Evolutionary conservation across 1,140 invertebrate genomes (phyloP).

Genomic region (Rhyzopertha dominica): DNA sequence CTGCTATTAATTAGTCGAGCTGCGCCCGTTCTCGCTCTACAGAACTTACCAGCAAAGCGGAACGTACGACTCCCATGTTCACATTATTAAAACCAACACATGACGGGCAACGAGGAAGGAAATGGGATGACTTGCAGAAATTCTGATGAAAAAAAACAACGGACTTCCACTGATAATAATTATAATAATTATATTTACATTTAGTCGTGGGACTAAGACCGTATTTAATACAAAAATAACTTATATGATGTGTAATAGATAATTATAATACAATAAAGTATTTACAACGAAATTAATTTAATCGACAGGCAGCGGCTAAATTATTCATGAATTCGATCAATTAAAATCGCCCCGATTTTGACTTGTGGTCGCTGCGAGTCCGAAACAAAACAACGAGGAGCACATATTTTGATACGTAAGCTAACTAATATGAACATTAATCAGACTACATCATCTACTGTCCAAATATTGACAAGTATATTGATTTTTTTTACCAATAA

Average conservation of each 20-base stretch:
- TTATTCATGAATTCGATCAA: conserved; percentile 18
- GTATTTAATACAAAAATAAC: conserved; percentile 46
- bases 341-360: too few relatives aligned
- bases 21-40: too few relatives aligned
- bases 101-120: too few relatives aligned
- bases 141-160: conserved; percentile 29
- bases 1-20: too few relatives aligned
- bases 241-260: conserved; percentile 43
- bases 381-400: conserved; percentile 18
- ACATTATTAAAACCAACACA: too few relatives aligned
- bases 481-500: too few relatives aligned
- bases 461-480: conserved; percentile 36
- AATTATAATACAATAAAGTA: conserved; percentile 45
- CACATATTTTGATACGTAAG: conserved; percentile 30
- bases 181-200: conserved; percentile 44
- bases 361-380: conserved; percentile 9
- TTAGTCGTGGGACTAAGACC: conserved; percentile 42
- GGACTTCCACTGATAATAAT: conserved; percentile 41
- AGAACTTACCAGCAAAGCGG: too few relatives aligned
- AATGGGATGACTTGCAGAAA: too few relatives aligned
- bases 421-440: conserved; percentile 37
- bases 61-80: too few relatives aligned
- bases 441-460: conserved; percentile 33
- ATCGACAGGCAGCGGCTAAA: conserved; percentile 20
- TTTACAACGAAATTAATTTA: conserved; percentile 41